Conservation (phyloP, 2,888 invertebrate genomes). For the Sesamia inferens region DNA sequence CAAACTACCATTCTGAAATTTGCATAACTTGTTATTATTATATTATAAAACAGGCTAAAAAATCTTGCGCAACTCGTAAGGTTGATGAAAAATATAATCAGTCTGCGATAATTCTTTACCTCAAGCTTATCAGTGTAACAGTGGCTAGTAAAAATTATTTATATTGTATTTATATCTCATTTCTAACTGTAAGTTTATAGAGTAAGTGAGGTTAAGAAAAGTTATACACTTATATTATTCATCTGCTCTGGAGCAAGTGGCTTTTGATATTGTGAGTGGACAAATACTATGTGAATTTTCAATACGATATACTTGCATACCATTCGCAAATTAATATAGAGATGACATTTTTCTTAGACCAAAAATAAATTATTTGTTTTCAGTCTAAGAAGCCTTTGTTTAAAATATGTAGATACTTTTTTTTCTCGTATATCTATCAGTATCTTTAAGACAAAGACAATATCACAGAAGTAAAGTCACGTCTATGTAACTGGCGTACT, state of each 20-base stretch:
- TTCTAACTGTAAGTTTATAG: neutral
- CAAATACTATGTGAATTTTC: neutral
- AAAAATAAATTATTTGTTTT: too few species aligned
- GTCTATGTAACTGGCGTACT: neutral
- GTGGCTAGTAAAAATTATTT: neutral
- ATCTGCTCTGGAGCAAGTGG: neutral
- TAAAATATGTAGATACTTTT: too few species aligned
- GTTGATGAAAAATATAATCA: slow-evolving; percentile 1
- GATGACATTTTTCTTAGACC: neutral
- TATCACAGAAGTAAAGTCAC: neutral
- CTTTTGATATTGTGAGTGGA: neutral
- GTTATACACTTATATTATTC: neutral
- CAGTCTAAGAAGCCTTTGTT: too few species aligned
- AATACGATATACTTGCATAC: neutral
- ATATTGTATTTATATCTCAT: neutral
- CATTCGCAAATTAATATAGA: neutral
- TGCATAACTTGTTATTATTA: slow-evolving; percentile 29
- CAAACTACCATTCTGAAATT: neutral
- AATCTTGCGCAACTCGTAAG: slow-evolving; percentile 15
- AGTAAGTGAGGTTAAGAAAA: too few species aligned
- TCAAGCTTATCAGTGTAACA: slow-evolving; percentile 5
- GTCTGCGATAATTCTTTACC: slow-evolving; percentile 12
- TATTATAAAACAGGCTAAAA: neutral
- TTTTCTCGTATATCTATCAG: too few species aligned
- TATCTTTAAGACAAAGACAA: neutral